A percentile compares a stretch with the other conserved stretches of the same genome.
Evolutionary conservation across 2,888 invertebrate species (phyloP).

Genomic region (Agrochola lychnidis): DNA sequence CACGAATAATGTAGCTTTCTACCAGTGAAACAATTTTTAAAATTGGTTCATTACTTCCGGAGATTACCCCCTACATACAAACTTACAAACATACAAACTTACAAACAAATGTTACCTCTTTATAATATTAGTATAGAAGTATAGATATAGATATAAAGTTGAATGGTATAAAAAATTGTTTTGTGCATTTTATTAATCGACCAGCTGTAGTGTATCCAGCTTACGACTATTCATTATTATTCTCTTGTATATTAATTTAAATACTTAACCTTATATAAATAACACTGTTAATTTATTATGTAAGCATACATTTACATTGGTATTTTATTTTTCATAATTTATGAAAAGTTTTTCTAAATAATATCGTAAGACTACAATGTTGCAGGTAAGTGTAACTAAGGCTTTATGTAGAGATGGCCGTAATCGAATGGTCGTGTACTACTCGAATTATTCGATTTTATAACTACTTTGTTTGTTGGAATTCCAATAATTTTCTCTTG

Average conservation of each 20-base stretch:
- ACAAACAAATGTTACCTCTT: too few relatives aligned
- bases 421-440: constrained; percentile 39
- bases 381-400: constrained; percentile 33
- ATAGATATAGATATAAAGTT: neutral
- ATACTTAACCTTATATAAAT: constrained; percentile 24
- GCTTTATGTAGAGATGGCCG: constrained; percentile 24
- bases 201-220: constrained; percentile 3
- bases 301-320: constrained; percentile 41
- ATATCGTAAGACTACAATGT: constrained; percentile 30
- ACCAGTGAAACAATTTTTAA: too few relatives aligned
- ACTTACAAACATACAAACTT: too few relatives aligned
- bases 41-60: too few relatives aligned
- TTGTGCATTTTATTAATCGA: neutral
- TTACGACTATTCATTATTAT: neutral
- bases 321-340: constrained; percentile 41
- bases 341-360: constrained; percentile 19
- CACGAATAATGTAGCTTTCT: too few relatives aligned
- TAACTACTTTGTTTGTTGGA: constrained; percentile 33
- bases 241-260: constrained; percentile 26
- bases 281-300: constrained; percentile 30
- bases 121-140: too few relatives aligned
- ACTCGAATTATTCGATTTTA: constrained; percentile 50
- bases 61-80: too few relatives aligned
- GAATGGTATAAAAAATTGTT: neutral
- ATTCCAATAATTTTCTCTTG: constrained; percentile 38